phyloP scores from a whole-genome alignment of 2,113 vertebrate genomes.

The Boulengeromyrus knoepffleri region DNA sequence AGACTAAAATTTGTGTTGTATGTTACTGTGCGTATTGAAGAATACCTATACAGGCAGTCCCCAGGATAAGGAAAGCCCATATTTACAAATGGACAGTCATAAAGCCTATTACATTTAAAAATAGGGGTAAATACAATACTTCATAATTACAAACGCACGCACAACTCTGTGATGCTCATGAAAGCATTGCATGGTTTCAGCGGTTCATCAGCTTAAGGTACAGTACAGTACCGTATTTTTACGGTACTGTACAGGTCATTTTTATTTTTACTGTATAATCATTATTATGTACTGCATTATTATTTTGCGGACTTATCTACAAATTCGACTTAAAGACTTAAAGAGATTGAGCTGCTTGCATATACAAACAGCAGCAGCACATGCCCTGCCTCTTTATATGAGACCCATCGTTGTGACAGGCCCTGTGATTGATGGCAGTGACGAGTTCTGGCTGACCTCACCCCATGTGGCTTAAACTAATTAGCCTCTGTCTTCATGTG shows the following conservation, averaged over 20 bases:
- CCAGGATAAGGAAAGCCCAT: background rate
- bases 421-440: conserved; percentile 17
- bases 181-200: background rate
- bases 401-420: background rate
- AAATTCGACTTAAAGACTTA: background rate
- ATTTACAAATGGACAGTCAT: background rate
- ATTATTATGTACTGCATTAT: background rate
- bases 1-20: background rate
- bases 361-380: background rate
- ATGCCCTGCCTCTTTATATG: background rate
- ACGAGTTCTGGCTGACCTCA: conserved; percentile 66
- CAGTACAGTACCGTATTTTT: background rate
- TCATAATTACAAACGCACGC: background rate
- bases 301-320: background rate
- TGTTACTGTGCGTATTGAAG: background rate
- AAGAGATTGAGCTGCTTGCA: background rate
- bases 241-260: background rate
- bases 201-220: background rate
- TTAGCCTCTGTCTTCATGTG: conserved; percentile 72
- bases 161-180: background rate
- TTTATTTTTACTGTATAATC: background rate
- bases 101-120: background rate
- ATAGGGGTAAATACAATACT: background rate
- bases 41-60: background rate
- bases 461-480: conserved; percentile 69